A percentile compares a stretch with the other conserved stretches of the same genome.
Evolutionary conservation across 2,113 vertebrate genomes (phyloP).

Genomic region (Felis chaus): DNA sequence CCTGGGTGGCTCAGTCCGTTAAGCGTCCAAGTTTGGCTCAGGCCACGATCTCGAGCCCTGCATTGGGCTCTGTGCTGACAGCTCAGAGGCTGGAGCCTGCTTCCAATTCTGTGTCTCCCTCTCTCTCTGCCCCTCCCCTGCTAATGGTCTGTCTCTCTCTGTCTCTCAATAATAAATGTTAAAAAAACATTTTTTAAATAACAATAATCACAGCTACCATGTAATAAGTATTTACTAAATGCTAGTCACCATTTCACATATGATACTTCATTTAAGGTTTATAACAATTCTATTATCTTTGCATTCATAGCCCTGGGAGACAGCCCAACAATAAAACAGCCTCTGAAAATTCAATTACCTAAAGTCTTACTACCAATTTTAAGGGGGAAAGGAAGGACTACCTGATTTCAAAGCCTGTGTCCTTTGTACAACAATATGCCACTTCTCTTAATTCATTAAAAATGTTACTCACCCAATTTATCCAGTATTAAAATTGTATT

Average conservation of each 20-base stretch:
- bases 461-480: background rate
- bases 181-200: too few species aligned
- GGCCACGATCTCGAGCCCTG: too few species aligned
- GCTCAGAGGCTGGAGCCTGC: too few species aligned
- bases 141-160: too few species aligned
- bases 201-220: background rate
- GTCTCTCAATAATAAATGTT: too few species aligned
- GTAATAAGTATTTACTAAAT: background rate
- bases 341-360: background rate
- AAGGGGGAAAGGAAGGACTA: background rate
- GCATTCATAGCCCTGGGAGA: background rate
- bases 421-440: background rate
- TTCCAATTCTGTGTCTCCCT: too few species aligned
- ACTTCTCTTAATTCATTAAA: conserved; percentile 21
- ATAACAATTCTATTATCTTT: background rate
- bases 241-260: background rate
- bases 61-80: too few species aligned
- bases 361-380: background rate
- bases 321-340: background rate
- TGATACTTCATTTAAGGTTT: background rate
- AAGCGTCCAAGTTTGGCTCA: too few species aligned
- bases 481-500: background rate
- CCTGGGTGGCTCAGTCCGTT: too few species aligned
- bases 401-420: background rate
- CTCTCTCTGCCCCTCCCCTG: too few species aligned